Conservation (phyloP, 2,888 invertebrate species). For the Xanthia icteritia region DNA sequence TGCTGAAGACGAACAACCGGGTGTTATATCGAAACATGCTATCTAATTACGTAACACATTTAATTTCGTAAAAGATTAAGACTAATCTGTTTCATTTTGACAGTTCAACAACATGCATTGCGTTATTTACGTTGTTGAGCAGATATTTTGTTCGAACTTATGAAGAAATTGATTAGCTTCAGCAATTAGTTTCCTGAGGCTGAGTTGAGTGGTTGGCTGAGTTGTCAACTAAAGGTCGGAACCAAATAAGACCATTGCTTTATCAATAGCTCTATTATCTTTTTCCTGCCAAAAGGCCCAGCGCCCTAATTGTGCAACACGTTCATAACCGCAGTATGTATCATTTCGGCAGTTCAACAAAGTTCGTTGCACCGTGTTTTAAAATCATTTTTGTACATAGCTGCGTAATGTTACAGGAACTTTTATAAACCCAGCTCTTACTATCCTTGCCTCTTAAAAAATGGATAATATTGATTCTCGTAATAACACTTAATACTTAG, state of each 20-base stretch:
- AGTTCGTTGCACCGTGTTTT: constrained; percentile 36
- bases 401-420: no score
- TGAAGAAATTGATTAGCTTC: no score
- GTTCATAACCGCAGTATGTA: constrained; percentile 26
- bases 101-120: no score
- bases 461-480: not conserved
- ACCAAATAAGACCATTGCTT: not conserved
- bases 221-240: not conserved
- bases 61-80: no score
- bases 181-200: no score
- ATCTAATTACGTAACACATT: no score
- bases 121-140: no score
- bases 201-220: not conserved
- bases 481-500: not conserved
- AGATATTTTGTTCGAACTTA: no score
- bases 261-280: constrained; percentile 20
- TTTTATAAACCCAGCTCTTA: no score
- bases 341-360: constrained; percentile 28
- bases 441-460: no score
- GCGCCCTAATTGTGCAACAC: constrained; percentile 24
- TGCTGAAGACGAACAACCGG: not conserved
- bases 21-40: not conserved
- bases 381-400: not conserved
- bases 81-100: no score
- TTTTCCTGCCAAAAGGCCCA: constrained; percentile 26